phyloP scores from a whole-genome alignment of 2,888 invertebrate species.

The Ecdyonurus torrentis region DNA sequence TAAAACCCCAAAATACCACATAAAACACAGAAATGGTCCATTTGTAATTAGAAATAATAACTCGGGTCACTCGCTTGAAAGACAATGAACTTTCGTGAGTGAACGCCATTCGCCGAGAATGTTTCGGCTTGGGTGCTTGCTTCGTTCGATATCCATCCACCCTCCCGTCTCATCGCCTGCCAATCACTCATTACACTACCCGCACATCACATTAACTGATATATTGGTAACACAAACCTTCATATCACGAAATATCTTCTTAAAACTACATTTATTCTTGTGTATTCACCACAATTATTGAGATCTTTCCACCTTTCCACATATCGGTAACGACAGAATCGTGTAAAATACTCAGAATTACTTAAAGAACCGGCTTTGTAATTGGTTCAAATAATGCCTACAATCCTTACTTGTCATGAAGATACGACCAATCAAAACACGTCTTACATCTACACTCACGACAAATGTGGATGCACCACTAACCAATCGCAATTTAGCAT shows the following conservation, averaged over 20 bases:
- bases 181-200: slow-evolving; percentile 6
- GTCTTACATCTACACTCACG: slow-evolving; percentile 18
- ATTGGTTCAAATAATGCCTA: slow-evolving; percentile 33
- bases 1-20: too few species aligned
- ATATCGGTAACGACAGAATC: slow-evolving; percentile 19
- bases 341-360: slow-evolving; percentile 19
- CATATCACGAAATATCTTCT: slow-evolving; percentile 11
- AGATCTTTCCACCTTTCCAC: slow-evolving; percentile 17
- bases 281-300: slow-evolving; percentile 15
- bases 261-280: not conserved
- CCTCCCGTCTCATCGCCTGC: not conserved
- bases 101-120: slow-evolving; percentile 36
- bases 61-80: slow-evolving; percentile 19
- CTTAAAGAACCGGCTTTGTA: slow-evolving; percentile 26
- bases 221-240: slow-evolving; percentile 16
- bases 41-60: slow-evolving; percentile 8
- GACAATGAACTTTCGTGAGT: slow-evolving; percentile 36
- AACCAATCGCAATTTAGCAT: slow-evolving; percentile 25
- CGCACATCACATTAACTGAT: slow-evolving; percentile 13
- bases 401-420: slow-evolving; percentile 28
- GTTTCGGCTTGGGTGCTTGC: slow-evolving; percentile 27
- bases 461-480: slow-evolving; percentile 29
- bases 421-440: slow-evolving; percentile 25
- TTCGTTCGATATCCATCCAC: slow-evolving; percentile 6
- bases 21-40: slow-evolving; percentile 13